Evolutionary conservation across 2,888 invertebrate genomes (phyloP), one percentile per base, ranked within the genome.

Genomic region (Neoascia interrupta): DNA sequence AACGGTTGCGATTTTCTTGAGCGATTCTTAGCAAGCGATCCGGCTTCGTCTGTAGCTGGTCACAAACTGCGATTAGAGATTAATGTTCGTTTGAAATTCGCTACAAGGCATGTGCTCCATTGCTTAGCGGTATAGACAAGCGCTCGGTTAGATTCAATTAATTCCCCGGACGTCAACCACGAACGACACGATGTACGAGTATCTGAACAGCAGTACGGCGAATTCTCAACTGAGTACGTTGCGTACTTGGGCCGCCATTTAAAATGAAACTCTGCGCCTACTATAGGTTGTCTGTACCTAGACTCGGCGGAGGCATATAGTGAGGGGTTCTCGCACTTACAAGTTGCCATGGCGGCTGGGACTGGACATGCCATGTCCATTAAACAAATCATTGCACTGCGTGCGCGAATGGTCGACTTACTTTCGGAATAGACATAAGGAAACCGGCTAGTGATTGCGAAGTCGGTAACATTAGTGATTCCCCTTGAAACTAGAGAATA

Each of bases 351-450:
- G 23, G 19, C n/a, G n/a, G n/a, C n/a, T n/a, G n/a, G n/a, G n/a
- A n/a, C n/a, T n/a, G n/a, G n/a, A n/a, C 49, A 34, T 26, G 28
- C 15, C 16, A 13, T 53, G 41, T 51, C 56, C 28, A 54, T 49
- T 54, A 36, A 26, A 11, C 39, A 39, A 56, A 76, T 76, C 70
- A 70, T 76, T 76, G 75, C 58, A 70, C 63, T 76, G 70, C 60
- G 49, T 41, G 51, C 21, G 37, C 45, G 43, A 28, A 53, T 60
- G 45, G 36, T 53, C 36, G 53, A 34, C 47, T 15, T 43, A 11
- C 15, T 15, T 34, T 10, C n/a, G 2, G 11, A 19, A 56, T 47
- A 13, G 11, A 60, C 18, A 5, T 31, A 60, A 64, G 28, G 41
- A 53, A 66, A 58, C 45, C 26, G 49, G 43, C 58, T 73, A 16